Conservation (phyloP, 1,140 invertebrate genomes). For the Brachystomella parvula region DNA sequence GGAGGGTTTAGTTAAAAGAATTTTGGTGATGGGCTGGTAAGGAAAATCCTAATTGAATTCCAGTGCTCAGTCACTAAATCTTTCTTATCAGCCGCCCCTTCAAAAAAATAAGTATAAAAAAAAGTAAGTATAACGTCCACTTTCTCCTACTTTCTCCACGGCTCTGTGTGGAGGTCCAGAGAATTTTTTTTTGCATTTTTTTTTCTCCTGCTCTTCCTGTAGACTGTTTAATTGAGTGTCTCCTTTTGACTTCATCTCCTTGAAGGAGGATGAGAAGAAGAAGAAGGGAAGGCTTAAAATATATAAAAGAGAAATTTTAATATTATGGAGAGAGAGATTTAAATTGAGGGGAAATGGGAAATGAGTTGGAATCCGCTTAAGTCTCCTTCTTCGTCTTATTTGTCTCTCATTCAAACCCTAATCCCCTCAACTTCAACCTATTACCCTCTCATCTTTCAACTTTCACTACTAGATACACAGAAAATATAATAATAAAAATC, state of each 20-base stretch:
- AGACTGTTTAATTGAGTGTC: too few relatives aligned
- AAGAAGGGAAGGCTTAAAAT: too few relatives aligned
- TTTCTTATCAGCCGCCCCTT: not conserved
- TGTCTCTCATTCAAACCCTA: not conserved
- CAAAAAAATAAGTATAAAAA: not conserved
- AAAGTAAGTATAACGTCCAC: not conserved
- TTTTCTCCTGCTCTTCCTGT: too few relatives aligned
- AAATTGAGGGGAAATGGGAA: not conserved
- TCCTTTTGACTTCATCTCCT: too few relatives aligned
- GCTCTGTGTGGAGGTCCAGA: too few relatives aligned
- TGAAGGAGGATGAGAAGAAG: too few relatives aligned
- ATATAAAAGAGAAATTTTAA: too few relatives aligned
- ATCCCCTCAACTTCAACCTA: constrained; percentile 7
- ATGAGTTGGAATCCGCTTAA: not conserved
- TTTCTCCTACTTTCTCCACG: not conserved
- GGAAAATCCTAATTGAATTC: constrained; percentile 30
- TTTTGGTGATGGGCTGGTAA: not conserved
- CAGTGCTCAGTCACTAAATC: constrained; percentile 2
- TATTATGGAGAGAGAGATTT: too few relatives aligned
- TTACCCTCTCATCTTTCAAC: not conserved
- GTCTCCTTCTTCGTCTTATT: constrained; percentile 12
- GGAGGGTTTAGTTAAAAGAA: constrained; percentile 13
- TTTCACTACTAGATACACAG: not conserved
- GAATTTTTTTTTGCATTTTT: too few relatives aligned
- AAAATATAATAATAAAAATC: not conserved